Evolutionary conservation across 1,140 invertebrate species (phyloP).

Genomic region (Trachelipus rathkii): DNA sequence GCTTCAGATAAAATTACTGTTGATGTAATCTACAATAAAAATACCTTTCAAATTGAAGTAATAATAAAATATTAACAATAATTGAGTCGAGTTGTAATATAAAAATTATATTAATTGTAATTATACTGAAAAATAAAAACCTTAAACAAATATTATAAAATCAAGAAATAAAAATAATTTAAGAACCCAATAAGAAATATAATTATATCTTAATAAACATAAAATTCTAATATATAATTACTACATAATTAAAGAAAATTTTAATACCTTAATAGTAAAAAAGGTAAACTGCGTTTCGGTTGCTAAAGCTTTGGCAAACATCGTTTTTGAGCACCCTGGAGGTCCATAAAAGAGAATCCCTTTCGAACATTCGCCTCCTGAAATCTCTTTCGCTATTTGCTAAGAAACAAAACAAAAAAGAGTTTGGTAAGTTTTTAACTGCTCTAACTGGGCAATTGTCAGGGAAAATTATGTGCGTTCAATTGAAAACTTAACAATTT

Average conservation of each 20-base stretch:
- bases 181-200: neutral
- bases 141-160: neutral
- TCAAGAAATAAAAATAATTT: neutral
- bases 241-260: constrained; percentile 47
- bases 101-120: too few relatives aligned
- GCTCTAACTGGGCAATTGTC: too few relatives aligned
- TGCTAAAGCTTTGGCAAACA: constrained; percentile 90
- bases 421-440: too few relatives aligned
- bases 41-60: too few relatives aligned
- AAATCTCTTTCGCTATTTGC: neutral
- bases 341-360: constrained; percentile 96
- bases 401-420: too few relatives aligned
- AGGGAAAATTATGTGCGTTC: too few relatives aligned
- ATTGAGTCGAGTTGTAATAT: too few relatives aligned
- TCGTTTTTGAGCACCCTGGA: constrained; percentile 95
- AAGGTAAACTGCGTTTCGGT: constrained; percentile 92
- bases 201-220: neutral
- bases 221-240: neutral
- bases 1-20: too few relatives aligned
- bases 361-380: constrained; percentile 65
- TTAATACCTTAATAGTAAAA: constrained; percentile 76
- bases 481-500: too few relatives aligned
- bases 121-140: neutral
- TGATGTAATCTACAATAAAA: too few relatives aligned
- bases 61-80: too few relatives aligned